Conservation (phyloP, 2,888 invertebrate genomes). For the Lycaena phlaeas region DNA sequence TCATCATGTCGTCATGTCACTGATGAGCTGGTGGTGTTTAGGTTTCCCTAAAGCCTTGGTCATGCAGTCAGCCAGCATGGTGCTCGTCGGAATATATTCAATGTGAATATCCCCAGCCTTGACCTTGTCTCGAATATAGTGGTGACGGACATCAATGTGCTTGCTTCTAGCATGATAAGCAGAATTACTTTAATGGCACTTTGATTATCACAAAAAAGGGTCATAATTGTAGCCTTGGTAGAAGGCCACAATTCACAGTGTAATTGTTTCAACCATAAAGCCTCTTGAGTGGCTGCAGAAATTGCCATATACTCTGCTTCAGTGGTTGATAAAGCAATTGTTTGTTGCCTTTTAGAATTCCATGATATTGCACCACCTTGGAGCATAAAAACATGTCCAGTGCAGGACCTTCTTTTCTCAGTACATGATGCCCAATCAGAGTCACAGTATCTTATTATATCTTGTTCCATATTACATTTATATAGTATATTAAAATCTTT, state of each 20-base stretch:
- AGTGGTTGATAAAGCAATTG: constrained; percentile 24
- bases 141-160: no score
- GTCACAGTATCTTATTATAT: constrained; percentile 13
- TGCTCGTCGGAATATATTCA: no score
- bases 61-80: no score
- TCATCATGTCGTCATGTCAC: no score
- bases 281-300: constrained; percentile 21
- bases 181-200: no score
- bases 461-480: constrained; percentile 14
- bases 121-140: background rate
- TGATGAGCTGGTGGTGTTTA: no score
- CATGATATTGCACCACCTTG: constrained; percentile 22
- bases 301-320: constrained; percentile 25
- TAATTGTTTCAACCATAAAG: constrained; percentile 22
- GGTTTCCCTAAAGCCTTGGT: no score
- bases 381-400: constrained; percentile 21
- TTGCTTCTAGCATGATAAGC: no score
- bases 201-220: no score
- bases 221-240: constrained; percentile 13
- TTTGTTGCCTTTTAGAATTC: constrained; percentile 22
- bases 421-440: background rate
- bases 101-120: background rate
- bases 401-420: constrained; percentile 18
- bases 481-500: constrained; percentile 13
- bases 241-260: constrained; percentile 15